Conservation (phyloP, 2,797 vertebrate species). For the Coluber constrictor region DNA sequence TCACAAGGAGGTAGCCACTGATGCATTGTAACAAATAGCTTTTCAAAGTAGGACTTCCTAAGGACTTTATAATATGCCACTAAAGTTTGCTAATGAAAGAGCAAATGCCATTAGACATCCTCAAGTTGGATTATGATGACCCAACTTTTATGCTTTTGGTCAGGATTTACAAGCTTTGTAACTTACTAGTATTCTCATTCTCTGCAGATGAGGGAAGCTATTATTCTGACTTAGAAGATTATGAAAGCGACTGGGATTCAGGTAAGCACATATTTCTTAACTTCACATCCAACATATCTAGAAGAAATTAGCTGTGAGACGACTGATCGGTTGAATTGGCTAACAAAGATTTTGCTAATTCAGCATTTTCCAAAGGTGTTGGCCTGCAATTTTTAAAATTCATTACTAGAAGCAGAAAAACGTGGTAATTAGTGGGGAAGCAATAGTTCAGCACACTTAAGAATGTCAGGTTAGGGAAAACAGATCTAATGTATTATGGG, state of each 20-base stretch:
- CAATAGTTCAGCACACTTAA: neutral
- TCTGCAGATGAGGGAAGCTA: neutral
- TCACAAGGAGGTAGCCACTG: neutral
- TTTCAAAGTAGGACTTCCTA: neutral
- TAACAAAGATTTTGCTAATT: neutral
- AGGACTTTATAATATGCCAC: neutral
- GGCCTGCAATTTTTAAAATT: neutral
- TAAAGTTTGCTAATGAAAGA: neutral
- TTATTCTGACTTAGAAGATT: neutral
- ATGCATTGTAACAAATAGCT: neutral
- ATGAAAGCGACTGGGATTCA: neutral
- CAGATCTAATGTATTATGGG: neutral
- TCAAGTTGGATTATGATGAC: neutral
- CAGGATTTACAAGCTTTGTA: neutral
- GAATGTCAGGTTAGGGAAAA: neutral
- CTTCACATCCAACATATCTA: neutral
- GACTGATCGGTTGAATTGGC: neutral
- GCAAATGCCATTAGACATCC: neutral
- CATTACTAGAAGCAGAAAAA: neutral
- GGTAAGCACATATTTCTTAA: neutral
- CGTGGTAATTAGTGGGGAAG: neutral
- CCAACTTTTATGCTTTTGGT: neutral
- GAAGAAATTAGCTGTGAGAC: too few species aligned
- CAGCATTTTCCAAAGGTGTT: neutral
- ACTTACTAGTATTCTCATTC: neutral